Evolutionary conservation across 2,797 vertebrate species (phyloP).

Genomic region (Hoplostethus atlanticus): DNA sequence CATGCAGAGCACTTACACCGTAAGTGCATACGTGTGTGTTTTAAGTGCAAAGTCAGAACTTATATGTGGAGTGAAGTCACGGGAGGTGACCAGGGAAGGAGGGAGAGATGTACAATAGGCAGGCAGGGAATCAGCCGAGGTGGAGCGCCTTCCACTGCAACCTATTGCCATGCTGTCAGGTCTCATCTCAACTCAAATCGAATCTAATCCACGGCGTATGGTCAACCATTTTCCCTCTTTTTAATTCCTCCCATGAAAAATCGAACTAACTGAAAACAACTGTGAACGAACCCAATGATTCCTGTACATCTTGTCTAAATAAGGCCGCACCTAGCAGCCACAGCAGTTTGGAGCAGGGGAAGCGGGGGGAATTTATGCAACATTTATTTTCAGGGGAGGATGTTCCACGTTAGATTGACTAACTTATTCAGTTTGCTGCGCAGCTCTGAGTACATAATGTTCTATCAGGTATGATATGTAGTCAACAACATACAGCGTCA

Average conservation of each 20-base stretch:
- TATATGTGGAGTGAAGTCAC: neutral
- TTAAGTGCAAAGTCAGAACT: neutral
- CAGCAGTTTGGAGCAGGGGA: neutral
- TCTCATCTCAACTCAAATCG: no score
- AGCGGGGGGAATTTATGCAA: neutral
- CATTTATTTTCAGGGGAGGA: conserved; percentile 8
- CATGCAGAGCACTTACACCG: neutral
- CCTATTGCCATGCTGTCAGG: no score
- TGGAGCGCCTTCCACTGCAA: no score
- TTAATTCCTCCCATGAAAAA: no score
- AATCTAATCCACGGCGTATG: no score
- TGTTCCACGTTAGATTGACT: no score
- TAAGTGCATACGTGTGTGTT: neutral
- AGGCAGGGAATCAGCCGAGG: no score
- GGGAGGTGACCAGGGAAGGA: neutral
- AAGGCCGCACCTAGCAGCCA: neutral
- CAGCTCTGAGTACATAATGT: conserved; percentile 9
- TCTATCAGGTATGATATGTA: conserved; percentile 18
- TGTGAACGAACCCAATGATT: conserved; percentile 47
- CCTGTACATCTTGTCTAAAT: conserved; percentile 20
- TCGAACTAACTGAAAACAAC: conserved; percentile 49
- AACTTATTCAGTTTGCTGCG: no score
- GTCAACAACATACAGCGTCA: conserved; percentile 16
- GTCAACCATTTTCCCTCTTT: no score
- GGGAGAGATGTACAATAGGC: conserved; percentile 50